Evolutionary conservation across 1,140 invertebrate genomes (phyloP), one percentile per base, ranked within the genome.

Genomic region (Sycobia sp.): DNA sequence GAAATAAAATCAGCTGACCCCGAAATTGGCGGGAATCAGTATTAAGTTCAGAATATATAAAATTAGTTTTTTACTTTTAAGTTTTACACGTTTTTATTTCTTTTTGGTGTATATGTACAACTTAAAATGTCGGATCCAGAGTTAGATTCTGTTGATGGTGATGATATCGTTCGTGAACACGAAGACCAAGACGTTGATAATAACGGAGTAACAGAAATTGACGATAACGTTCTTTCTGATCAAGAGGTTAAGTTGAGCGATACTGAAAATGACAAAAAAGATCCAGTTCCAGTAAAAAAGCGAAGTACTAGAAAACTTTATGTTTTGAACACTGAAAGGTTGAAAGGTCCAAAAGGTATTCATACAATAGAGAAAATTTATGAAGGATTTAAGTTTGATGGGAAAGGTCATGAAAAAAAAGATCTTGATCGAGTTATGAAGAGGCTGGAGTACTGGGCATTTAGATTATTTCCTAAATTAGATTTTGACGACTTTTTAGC

Each of bases 371-470:
- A 91, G 59, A 85, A 89, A 4, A 85, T 90, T 73, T 96, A 95
- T 71, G 87, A 91, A 71, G 86, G 91, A 71, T 88, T 95, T 46
- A 91, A 93, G 76, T 93, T 91, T 71, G 86, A 89, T 78, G 95
- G 94, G 49, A 89, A 91, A 83, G 91, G 92, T 1, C 82, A 91
- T 77, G 95, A 97, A 81, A 88, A 87, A 62, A 80, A 89, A 66
- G 95, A 98, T 83, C 82, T 98, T 14, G 86, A 93, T 73, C 75
- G 86, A 47, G 80, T 97, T 0, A 85, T 98, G 81, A 88, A 90
- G 39, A 89, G 87, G 68, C 72, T 97, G 53, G 93, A 97, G 71
- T 94, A 97, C 71, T 98, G 96, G 96, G 89, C 89, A 2, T 94
- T 97, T 76, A 84, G 95, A 61, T 75, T 97, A 43, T 96, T 90